Percentiles rank a stretch among this genome's conserved stretches.
Evolutionary conservation across 2,797 vertebrate genomes (phyloP).

Genomic region (Hemitrygon akajei): DNA sequence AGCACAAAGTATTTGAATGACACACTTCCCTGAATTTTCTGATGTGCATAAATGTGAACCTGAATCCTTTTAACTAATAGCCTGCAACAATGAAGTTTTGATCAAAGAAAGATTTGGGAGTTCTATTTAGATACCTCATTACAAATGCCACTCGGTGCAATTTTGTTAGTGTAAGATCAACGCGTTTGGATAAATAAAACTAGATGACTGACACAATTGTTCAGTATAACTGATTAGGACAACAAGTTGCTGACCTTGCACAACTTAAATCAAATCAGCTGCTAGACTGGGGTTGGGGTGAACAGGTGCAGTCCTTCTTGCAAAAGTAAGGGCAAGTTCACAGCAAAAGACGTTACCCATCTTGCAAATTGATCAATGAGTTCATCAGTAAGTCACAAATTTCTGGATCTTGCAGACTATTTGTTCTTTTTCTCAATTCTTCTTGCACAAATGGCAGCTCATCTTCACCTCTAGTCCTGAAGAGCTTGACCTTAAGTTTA

Average conservation of each 20-base stretch:
- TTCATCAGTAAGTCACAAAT: neutral
- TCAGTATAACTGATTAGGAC: neutral
- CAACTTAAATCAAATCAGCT: neutral
- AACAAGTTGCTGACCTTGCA: neutral
- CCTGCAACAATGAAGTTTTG: neutral
- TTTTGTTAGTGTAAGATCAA: neutral
- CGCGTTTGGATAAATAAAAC: neutral
- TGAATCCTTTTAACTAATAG: neutral
- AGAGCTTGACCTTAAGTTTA: neutral
- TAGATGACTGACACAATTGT: neutral
- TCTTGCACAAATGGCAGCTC: neutral
- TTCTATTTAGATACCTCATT: neutral
- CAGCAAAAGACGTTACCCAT: neutral
- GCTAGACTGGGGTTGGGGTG: neutral
- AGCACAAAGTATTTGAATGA: neutral
- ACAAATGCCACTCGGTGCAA: neutral
- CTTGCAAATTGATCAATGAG: neutral
- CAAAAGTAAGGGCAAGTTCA: neutral
- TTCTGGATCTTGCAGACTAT: neutral
- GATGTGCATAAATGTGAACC: too few species aligned
- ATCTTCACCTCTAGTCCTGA: neutral
- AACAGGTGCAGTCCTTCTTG: neutral
- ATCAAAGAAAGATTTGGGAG: neutral
- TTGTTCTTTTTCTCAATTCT: neutral
- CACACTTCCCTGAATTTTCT: too few species aligned